A percentile compares a stretch with the other conserved stretches of the same genome.
Evolutionary conservation across 2,888 invertebrate genomes (phyloP).

Genomic region (Pilophorus perplexus): DNA sequence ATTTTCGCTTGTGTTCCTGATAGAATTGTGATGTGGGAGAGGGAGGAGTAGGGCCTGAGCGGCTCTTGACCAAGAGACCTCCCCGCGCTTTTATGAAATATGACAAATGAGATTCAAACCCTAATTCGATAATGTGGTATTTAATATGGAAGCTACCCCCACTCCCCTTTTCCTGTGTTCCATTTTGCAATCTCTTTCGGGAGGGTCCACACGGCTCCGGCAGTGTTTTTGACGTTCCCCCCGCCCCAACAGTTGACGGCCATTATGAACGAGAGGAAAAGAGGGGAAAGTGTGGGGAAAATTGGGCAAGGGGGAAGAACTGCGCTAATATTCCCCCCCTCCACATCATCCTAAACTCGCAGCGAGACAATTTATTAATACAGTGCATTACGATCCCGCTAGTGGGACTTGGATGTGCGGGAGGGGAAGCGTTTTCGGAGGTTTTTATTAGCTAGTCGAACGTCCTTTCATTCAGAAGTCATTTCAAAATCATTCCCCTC

Average conservation of each 20-base stretch:
- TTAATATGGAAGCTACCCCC: slow-evolving; percentile 33
- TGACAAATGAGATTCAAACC: slow-evolving; percentile 40
- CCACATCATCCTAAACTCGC: not conserved
- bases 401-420: not conserved
- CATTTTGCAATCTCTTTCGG: slow-evolving; percentile 36
- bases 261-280: slow-evolving; percentile 19
- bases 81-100: slow-evolving; percentile 41
- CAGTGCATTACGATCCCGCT: slow-evolving; percentile 16
- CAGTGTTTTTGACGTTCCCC: slow-evolving; percentile 39
- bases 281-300: too few species aligned
- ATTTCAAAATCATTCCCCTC: too few species aligned
- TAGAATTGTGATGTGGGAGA: slow-evolving; percentile 8
- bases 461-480: too few species aligned
- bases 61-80: not conserved
- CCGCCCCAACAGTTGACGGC: slow-evolving; percentile 10
- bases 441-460: too few species aligned
- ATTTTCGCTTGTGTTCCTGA: slow-evolving; percentile 12
- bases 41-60: not conserved
- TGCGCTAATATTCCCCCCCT: slow-evolving; percentile 19
- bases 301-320: not conserved
- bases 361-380: slow-evolving; percentile 36
- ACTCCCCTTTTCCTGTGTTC: slow-evolving; percentile 3
- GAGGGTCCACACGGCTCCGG: slow-evolving; percentile 14
- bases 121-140: slow-evolving; percentile 39
- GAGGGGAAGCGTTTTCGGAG: not conserved